Evolutionary conservation across 1,140 invertebrate genomes (phyloP).

Genomic region (Asbolus verrucosus): DNA sequence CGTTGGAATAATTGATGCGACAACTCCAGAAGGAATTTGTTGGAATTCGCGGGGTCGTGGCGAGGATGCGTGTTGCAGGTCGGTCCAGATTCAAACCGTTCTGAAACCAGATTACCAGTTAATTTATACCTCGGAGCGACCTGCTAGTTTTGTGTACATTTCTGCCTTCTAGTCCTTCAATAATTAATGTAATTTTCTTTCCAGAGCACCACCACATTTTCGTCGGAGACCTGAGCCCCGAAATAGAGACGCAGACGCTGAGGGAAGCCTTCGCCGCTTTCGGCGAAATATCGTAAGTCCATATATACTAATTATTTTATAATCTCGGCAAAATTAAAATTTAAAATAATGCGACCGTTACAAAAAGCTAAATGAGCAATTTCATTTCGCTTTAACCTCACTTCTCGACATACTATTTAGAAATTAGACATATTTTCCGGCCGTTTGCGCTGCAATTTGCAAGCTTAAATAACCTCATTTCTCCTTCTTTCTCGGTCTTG

Average conservation of each 20-base stretch:
- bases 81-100: constrained; percentile 19
- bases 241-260: constrained; percentile 97
- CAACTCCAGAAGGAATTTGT: constrained; percentile 19
- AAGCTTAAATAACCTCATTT: constrained; percentile 32
- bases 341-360: constrained; percentile 34
- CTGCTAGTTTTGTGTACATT: constrained; percentile 44
- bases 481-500: constrained; percentile 6
- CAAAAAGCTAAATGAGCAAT: constrained; percentile 42
- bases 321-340: constrained; percentile 44
- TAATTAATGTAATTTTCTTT: constrained; percentile 56
- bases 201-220: constrained; percentile 98
- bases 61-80: constrained; percentile 22
- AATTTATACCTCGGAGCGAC: constrained; percentile 39
- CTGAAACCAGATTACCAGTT: constrained; percentile 41
- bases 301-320: constrained; percentile 46
- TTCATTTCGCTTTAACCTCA: constrained; percentile 35
- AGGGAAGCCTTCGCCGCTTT: constrained; percentile 98
- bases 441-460: constrained; percentile 51
- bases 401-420: constrained; percentile 42
- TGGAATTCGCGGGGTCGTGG: constrained; percentile 5
- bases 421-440: constrained; percentile 55
- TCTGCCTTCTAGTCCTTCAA: constrained; percentile 36
- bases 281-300: constrained; percentile 91
- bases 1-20: constrained; percentile 29
- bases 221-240: constrained; percentile 98